Evolutionary conservation across 2,113 vertebrate species (phyloP).

Genomic region (Trichomycterus rosablanca): DNA sequence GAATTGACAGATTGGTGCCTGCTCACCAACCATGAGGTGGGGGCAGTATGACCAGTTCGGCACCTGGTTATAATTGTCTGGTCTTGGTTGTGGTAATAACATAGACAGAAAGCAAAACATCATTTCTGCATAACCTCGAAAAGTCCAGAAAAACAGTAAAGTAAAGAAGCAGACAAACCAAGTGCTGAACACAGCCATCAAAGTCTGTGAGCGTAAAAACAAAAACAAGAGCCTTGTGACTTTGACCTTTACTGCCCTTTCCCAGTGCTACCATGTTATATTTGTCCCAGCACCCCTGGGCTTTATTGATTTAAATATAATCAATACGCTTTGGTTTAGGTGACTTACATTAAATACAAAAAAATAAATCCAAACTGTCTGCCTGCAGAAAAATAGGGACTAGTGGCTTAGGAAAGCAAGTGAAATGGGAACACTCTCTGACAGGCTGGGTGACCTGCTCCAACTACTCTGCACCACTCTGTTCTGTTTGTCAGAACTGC

Average conservation of each 20-base stretch:
- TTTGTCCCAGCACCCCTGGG: conserved; percentile 19
- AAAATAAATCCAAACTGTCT: background rate
- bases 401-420: background rate
- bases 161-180: too few relatives aligned
- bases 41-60: too few relatives aligned
- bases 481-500: background rate
- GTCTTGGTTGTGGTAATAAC: too few relatives aligned
- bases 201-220: background rate
- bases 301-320: conserved; percentile 28
- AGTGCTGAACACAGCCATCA: background rate
- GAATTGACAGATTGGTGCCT: too few relatives aligned
- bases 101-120: too few relatives aligned
- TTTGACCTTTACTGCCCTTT: conserved; percentile 35
- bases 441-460: background rate
- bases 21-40: too few relatives aligned
- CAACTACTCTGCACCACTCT: background rate
- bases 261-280: conserved; percentile 16
- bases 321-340: conserved; percentile 26
- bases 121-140: too few relatives aligned
- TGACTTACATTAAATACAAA: background rate
- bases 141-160: too few relatives aligned
- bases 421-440: background rate
- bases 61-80: too few relatives aligned
- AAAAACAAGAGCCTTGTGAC: background rate
- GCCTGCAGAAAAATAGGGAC: background rate